A percentile compares a stretch with the other conserved stretches of the same genome.
Conservation (phyloP, 2,888 invertebrate genomes). For the Drosophila conformis region DNA sequence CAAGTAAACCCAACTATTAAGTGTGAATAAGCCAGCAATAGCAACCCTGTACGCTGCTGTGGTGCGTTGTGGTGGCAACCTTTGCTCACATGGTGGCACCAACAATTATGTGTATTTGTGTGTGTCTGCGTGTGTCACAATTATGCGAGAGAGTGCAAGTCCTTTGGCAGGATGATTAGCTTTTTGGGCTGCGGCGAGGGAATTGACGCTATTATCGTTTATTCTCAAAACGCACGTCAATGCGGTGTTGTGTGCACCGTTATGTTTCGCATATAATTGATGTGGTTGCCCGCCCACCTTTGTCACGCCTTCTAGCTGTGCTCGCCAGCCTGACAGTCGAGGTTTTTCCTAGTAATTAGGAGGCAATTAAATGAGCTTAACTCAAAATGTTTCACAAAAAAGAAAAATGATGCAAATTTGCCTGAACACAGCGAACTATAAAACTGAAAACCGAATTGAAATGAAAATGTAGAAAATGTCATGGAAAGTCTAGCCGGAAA, state of each 20-base stretch:
- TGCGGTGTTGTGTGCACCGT: conserved; percentile 37
- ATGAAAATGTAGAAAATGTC: conserved; percentile 9
- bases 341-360: conserved; percentile 55
- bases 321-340: conserved; percentile 18
- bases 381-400: conserved; percentile 28
- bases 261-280: conserved; percentile 60
- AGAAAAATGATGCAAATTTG: conserved; percentile 60
- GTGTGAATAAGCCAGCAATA: conserved; percentile 67
- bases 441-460: conserved; percentile 16
- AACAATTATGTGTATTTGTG: conserved; percentile 51
- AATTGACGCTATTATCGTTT: conserved; percentile 59
- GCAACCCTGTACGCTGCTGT: conserved; percentile 32
- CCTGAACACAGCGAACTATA: background rate
- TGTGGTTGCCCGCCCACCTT: conserved; percentile 47
- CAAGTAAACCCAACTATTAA: conserved; percentile 68
- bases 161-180: conserved; percentile 68
- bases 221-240: conserved; percentile 36
- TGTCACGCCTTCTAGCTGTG: conserved; percentile 1
- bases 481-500: conserved; percentile 1
- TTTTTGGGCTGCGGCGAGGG: conserved; percentile 65
- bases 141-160: conserved; percentile 56
- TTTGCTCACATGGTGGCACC: conserved; percentile 31
- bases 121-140: conserved; percentile 46
- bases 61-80: conserved; percentile 34
- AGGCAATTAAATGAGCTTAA: conserved; percentile 66